Conservation (phyloP, 2,888 invertebrate genomes). For the Hirtodrosophila cameraria region DNA sequence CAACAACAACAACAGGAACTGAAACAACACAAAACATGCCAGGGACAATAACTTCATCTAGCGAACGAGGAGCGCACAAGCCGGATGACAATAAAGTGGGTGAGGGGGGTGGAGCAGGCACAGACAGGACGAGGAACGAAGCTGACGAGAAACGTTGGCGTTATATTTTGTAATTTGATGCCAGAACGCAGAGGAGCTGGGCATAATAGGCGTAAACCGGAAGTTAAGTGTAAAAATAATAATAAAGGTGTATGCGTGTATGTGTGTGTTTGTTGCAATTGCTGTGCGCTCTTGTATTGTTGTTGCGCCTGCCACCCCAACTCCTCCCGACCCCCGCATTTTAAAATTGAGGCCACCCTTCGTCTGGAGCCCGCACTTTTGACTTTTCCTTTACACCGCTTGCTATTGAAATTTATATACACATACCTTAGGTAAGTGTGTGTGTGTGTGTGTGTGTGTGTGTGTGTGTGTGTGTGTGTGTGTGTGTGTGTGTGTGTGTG, state of each 20-base stretch:
- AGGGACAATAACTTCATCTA: constrained; percentile 74
- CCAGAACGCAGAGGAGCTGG: constrained; percentile 34
- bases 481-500: constrained; percentile 13
- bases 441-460: constrained; percentile 9
- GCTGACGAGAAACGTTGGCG: constrained; percentile 30
- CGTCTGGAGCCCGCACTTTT: constrained; percentile 43
- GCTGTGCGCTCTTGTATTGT: constrained; percentile 42
- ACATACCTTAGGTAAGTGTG: constrained; percentile 25
- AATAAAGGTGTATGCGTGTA: constrained; percentile 71
- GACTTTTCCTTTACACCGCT: constrained; percentile 58
- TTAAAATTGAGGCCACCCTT: constrained; percentile 6
- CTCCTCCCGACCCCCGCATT: not conserved
- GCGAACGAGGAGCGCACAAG: constrained; percentile 13
- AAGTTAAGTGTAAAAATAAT: constrained; percentile 81
- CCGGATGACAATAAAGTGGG: not conserved
- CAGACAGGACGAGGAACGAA: constrained; percentile 23
- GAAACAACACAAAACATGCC: constrained; percentile 57
- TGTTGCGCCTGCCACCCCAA: not conserved
- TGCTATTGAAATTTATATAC: constrained; percentile 71
- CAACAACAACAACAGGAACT: constrained; percentile 36
- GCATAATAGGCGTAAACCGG: constrained; percentile 79
- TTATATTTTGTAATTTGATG: constrained; percentile 78
- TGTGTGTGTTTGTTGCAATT: constrained; percentile 36
- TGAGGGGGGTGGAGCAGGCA: not conserved
- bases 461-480: constrained; percentile 21